Evolutionary conservation across 2,113 vertebrate genomes (phyloP).

Genomic region (Puntigrus tetrazona): DNA sequence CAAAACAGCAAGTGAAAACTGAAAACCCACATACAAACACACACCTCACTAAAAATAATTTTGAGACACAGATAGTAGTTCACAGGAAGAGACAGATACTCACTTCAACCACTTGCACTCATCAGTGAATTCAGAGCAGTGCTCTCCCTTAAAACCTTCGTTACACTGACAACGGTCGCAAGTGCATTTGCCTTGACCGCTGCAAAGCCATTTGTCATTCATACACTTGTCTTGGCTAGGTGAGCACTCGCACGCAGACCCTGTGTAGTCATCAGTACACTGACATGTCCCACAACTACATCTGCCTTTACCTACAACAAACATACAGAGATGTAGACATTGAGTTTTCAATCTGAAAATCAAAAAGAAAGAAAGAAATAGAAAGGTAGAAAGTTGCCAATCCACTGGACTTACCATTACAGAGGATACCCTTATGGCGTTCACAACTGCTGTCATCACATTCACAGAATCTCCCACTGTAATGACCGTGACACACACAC

Average conservation of each 20-base stretch:
- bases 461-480: conserved; percentile 61
- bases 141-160: conserved; percentile 60
- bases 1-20: conserved; percentile 26
- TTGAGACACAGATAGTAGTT: not conserved
- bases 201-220: conserved; percentile 60
- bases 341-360: not conserved
- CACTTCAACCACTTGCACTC: conserved; percentile 63
- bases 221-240: conserved; percentile 56
- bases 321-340: not conserved
- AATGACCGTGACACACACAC: conserved; percentile 64
- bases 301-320: conserved; percentile 64
- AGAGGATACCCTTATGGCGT: conserved; percentile 66
- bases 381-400: not conserved
- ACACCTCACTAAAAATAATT: conserved; percentile 3
- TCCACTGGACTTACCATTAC: conserved; percentile 67
- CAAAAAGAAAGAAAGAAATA: not conserved
- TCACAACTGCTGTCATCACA: conserved; percentile 75
- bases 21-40: conserved; percentile 27
- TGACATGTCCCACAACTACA: conserved; percentile 73
- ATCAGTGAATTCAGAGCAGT: conserved; percentile 65
- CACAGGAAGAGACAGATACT: conserved; percentile 34
- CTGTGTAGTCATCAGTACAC: conserved; percentile 64
- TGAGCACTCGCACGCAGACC: conserved; percentile 72
- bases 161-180: conserved; percentile 76
- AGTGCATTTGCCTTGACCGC: conserved; percentile 66